Base-by-base conservation (phyloP, 1,140 invertebrate species). In the Radopholus similis region DNA sequence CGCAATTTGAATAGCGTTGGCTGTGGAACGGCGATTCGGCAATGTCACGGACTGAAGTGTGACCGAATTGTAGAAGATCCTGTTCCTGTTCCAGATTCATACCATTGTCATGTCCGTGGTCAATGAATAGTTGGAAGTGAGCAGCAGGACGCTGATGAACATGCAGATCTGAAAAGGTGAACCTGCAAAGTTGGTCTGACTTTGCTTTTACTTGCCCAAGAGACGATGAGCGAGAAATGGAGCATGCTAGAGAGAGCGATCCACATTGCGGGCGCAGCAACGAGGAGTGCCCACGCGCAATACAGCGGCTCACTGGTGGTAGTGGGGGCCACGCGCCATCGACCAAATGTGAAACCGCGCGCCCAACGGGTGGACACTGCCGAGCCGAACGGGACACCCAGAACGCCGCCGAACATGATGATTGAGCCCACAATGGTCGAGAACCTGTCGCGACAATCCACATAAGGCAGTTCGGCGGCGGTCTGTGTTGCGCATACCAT, bases 11-110 rank as follows among this genome's bases (percentile, higher is more conserved):
- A 95, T 90, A 21, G 93, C 92, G 86, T 93, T 91, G 6, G 93
- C 93, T 23, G 91, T 91, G 0, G 92, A 91, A 80, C 93, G 86
- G 80, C 92, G 87, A 13, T 90, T 91, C 3, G 93, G 93, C 15
- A 78, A 60, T n/a, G 78, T 73, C 11, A 77, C 71, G 49, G 63
- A 65, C 64, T 75, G 37, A 76, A 57, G 6, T 49, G 44, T 49
- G 44, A 40, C 38, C n/a, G n/a, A 40, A 40, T 40, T 40, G n/a
- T n/a, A 40, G n/a, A 40, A 40, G n/a, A 40, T 40, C 1, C n/a
- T n/a, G 38, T 11, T 11, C 1, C 38, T 40, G 38, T 1, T 40
- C 38, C 38, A 11, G n/a, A 40, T 1, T n/a, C 38, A 42, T 13
- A 49, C 44, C 44, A 49, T 21, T 21, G 26, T 49, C 18, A 49